Evolutionary conservation across 1,140 invertebrate species (phyloP).

Genomic region (Atta colombica): DNA sequence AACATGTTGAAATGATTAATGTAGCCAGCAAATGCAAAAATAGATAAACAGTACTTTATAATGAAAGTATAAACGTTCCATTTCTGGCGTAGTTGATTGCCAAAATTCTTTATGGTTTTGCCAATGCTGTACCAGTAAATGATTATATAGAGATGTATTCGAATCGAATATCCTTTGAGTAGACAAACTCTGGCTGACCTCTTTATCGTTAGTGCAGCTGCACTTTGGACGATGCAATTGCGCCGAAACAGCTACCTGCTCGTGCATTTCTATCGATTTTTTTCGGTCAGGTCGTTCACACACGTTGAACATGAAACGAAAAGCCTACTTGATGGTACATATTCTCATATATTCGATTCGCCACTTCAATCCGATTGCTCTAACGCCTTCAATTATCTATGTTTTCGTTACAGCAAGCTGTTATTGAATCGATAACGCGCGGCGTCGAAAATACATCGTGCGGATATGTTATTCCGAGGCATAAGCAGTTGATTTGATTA

Average conservation of each 20-base stretch:
- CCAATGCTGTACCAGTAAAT: slow-evolving; percentile 17
- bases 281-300: slow-evolving; percentile 80
- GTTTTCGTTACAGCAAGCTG: neutral
- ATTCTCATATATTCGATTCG: neutral
- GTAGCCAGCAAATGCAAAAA: neutral
- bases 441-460: neutral
- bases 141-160: slow-evolving; percentile 14
- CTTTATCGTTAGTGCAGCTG: slow-evolving; percentile 66
- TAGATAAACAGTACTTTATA: neutral
- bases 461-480: slow-evolving; percentile 16
- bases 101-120: slow-evolving; percentile 50
- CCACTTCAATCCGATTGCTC: neutral
- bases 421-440: neutral
- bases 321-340: slow-evolving; percentile 38
- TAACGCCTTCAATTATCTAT: slow-evolving; percentile 15
- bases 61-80: neutral
- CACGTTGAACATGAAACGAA: slow-evolving; percentile 54
- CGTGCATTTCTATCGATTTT: slow-evolving; percentile 81
- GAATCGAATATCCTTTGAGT: neutral
- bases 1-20: neutral
- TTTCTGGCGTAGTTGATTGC: slow-evolving; percentile 22
- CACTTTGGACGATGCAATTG: slow-evolving; percentile 72
- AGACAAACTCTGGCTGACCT: slow-evolving; percentile 59
- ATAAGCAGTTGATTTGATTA: neutral
- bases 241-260: slow-evolving; percentile 71